Conservation (phyloP, 2,888 invertebrate species). For the Tiphia femorata region DNA sequence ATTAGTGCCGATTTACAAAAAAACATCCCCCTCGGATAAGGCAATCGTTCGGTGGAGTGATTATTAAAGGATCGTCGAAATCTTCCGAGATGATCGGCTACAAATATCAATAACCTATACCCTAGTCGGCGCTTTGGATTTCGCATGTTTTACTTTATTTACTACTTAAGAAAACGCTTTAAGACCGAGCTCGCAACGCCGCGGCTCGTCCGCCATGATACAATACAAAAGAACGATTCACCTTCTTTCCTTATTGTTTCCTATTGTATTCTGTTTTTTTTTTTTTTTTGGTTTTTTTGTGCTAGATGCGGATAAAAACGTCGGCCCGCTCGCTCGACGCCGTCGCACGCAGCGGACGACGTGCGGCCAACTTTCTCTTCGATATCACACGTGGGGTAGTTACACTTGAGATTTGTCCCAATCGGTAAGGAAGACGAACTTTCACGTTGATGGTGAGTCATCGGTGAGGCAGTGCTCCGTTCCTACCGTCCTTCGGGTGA, state of each 20-base stretch:
- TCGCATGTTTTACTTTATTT: neutral
- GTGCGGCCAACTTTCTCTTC: no score
- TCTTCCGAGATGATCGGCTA: no score
- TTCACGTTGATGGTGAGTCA: conserved; percentile 19
- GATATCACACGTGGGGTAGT: no score
- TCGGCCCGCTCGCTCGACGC: no score
- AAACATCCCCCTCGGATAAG: conserved; percentile 31
- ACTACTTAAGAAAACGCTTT: no score
- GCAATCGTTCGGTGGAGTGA: conserved; percentile 37
- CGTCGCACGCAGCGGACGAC: no score
- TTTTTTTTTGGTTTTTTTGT: conserved; percentile 25
- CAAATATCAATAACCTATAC: conserved; percentile 13
- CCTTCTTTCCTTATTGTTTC: neutral
- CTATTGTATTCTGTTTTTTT: conserved; percentile 6
- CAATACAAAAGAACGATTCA: no score
- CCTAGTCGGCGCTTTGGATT: conserved; percentile 20
- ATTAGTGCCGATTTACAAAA: no score
- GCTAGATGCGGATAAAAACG: conserved; percentile 29
- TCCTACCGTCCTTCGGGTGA: conserved; percentile 21
- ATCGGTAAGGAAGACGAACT: conserved; percentile 20
- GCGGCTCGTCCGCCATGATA: no score
- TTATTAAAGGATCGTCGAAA: conserved; percentile 24
- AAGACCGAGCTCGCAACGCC: no score
- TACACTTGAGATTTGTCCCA: neutral
- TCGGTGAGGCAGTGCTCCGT: conserved; percentile 34